Conservation (phyloP, 2,797 vertebrate genomes). For the Coendou prehensilis region DNA sequence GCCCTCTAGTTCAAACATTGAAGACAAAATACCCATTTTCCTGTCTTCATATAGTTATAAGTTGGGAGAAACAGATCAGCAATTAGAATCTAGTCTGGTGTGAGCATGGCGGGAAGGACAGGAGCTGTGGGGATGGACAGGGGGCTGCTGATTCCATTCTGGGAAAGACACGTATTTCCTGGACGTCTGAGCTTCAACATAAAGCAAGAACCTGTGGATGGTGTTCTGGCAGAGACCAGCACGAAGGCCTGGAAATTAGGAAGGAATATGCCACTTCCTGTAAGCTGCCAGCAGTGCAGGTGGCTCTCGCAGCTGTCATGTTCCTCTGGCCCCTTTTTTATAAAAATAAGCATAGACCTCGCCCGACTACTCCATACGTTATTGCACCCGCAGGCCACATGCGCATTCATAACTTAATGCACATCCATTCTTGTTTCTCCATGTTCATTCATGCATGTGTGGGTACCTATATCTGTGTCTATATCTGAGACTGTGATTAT, state of each 20-base stretch:
- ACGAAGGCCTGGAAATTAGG: not conserved
- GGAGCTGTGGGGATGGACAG: not conserved
- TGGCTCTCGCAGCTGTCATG: not conserved
- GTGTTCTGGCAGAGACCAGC: not conserved
- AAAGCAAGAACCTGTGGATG: not conserved
- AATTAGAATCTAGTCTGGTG: not conserved
- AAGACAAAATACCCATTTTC: not conserved
- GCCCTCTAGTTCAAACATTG: not conserved
- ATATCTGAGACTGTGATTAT: not conserved
- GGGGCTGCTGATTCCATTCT: not conserved
- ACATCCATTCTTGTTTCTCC: not conserved
- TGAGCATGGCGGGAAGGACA: fast-evolving
- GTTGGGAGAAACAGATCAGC: not conserved
- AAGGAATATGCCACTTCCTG: not conserved
- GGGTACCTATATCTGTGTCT: not conserved
- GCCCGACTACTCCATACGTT: not conserved
- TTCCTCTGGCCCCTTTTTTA: not conserved
- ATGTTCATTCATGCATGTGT: not conserved
- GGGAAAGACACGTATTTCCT: not conserved
- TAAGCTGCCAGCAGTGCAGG: not conserved
- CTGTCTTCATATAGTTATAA: not conserved
- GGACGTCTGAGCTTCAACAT: not conserved
- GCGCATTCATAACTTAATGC: not conserved
- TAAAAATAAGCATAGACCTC: not conserved
- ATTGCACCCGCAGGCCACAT: not conserved